phyloP scores from a whole-genome alignment of 2,888 invertebrate genomes.

The Gryllus longicercus region DNA sequence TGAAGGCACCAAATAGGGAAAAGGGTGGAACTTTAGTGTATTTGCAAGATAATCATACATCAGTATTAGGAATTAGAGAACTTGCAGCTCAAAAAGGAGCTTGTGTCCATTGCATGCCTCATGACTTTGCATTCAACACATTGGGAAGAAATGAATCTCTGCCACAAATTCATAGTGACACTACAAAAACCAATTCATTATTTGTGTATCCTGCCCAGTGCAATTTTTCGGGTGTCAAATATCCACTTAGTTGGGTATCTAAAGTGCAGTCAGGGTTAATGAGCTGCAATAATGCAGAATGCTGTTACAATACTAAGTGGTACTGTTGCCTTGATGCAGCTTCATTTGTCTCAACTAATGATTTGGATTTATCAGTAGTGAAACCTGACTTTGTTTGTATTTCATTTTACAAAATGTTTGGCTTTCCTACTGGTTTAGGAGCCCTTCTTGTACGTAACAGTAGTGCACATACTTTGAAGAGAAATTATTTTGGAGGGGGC shows the following conservation, averaged over 20 bases:
- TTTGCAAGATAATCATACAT: constrained; percentile 90
- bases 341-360: constrained; percentile 70
- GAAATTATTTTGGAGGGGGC: constrained; percentile 89
- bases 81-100: constrained; percentile 58
- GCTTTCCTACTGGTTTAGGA: constrained; percentile 92
- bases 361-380: constrained; percentile 65
- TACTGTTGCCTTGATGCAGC: constrained; percentile 86
- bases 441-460: constrained; percentile 75
- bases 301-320: constrained; percentile 52
- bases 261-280: constrained; percentile 49
- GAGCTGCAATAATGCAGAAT: constrained; percentile 39
- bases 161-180: background rate
- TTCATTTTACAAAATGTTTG: constrained; percentile 97
- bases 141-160: constrained; percentile 34
- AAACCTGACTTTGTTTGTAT: constrained; percentile 86
- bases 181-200: constrained; percentile 53
- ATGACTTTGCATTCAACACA: constrained; percentile 55
- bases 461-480: constrained; percentile 59
- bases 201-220: constrained; percentile 89
- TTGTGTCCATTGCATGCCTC: constrained; percentile 56
- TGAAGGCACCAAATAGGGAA: background rate
- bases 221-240: constrained; percentile 91
- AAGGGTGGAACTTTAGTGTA: constrained; percentile 72
- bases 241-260: constrained; percentile 71
- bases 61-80: constrained; percentile 88